Evolutionary conservation across 1,140 invertebrate genomes (phyloP).

Genomic region (Drosophila parvula): DNA sequence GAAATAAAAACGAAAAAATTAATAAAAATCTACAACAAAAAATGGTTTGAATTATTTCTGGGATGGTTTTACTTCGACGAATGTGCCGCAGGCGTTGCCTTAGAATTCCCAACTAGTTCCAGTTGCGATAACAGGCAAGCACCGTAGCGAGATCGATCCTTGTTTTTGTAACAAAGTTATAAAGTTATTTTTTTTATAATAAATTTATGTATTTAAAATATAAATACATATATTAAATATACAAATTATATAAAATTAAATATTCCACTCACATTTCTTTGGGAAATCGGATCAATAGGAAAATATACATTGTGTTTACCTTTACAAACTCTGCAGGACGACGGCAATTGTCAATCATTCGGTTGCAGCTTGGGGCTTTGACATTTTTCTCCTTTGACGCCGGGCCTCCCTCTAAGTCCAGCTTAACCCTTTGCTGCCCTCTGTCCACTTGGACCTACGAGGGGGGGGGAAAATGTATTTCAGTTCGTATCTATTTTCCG

Average conservation of each 20-base stretch:
- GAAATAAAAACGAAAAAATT: slow-evolving; percentile 39
- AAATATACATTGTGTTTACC: not conserved
- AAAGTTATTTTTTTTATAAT: too few relatives aligned
- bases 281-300: not conserved
- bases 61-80: not conserved
- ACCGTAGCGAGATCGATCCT: too few relatives aligned
- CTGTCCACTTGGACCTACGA: slow-evolving; percentile 9
- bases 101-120: not conserved
- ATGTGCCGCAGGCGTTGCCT: too few relatives aligned
- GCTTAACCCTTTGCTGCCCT: slow-evolving; percentile 21
- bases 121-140: not conserved
- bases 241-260: too few relatives aligned
- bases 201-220: too few relatives aligned
- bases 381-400: not conserved
- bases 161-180: too few relatives aligned
- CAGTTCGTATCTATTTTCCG: slow-evolving; percentile 15
- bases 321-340: not conserved
- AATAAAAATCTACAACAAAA: slow-evolving; percentile 40
- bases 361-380: slow-evolving; percentile 2
- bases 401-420: slow-evolving; percentile 18
- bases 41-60: not conserved
- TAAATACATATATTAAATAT: too few relatives aligned
- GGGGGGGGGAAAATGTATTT: slow-evolving; percentile 3
- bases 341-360: slow-evolving; percentile 55
- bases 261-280: not conserved